Conservation (phyloP, 2,113 vertebrate species). For the Jacana jacana region DNA sequence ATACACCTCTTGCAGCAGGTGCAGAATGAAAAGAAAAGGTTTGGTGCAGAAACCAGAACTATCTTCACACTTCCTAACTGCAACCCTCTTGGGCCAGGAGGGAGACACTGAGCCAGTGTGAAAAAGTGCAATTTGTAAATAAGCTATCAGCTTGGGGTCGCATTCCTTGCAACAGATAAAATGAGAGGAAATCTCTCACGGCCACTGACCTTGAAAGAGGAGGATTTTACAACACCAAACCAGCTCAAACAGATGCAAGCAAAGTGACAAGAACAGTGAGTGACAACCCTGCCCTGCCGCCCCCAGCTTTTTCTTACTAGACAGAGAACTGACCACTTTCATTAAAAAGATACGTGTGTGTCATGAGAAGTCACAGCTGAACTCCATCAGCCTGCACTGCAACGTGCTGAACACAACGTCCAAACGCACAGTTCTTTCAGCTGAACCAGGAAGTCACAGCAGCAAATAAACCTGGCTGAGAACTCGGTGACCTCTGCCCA, state of each 20-base stretch:
- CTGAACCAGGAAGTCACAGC: background rate
- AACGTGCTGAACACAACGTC: slow-evolving; percentile 29
- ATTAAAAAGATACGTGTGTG: slow-evolving; percentile 39
- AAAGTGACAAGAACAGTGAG: background rate
- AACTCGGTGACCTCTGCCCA: background rate
- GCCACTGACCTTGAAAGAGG: background rate
- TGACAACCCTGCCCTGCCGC: background rate
- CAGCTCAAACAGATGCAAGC: background rate
- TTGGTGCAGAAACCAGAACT: background rate
- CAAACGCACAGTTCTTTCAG: background rate
- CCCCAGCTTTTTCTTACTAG: background rate
- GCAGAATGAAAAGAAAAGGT: background rate
- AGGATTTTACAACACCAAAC: background rate
- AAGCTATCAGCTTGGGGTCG: background rate
- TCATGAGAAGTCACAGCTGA: slow-evolving; percentile 22
- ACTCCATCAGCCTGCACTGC: background rate
- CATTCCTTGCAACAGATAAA: background rate
- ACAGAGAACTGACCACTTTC: background rate
- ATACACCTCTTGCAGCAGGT: background rate
- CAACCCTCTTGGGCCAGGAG: background rate
- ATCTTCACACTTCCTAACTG: background rate
- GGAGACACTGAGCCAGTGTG: background rate
- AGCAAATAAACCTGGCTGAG: slow-evolving; percentile 2
- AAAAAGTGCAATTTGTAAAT: background rate
- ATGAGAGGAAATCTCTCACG: background rate